A percentile compares a stretch with the other conserved stretches of the same genome.
phyloP scores from a whole-genome alignment of 2,888 invertebrate species.

The Lasioglossum vierecki region DNA sequence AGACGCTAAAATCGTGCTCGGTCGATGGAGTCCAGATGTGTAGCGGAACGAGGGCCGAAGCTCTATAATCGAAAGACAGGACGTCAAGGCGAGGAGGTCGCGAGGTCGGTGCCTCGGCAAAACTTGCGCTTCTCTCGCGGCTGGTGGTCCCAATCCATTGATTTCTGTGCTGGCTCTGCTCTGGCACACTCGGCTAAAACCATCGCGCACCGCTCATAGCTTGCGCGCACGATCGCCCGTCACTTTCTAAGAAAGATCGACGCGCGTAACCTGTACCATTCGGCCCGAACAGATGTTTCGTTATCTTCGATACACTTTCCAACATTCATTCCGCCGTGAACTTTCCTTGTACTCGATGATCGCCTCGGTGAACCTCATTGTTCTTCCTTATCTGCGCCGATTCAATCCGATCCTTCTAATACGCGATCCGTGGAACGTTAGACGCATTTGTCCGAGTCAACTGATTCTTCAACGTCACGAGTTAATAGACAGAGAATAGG shows the following conservation, averaged over 20 bases:
- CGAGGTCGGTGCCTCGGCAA: conserved; percentile 66
- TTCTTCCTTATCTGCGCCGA: neutral
- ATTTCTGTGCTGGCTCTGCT: conserved; percentile 48
- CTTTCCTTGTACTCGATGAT: conserved; percentile 1
- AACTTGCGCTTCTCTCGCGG: conserved; percentile 69
- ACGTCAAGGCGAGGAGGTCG: conserved; percentile 76
- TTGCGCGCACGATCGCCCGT: conserved; percentile 51
- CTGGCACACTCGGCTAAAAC: conserved; percentile 61
- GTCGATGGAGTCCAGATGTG: conserved; percentile 59
- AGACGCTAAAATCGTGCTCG: conserved; percentile 55
- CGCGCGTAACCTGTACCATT: conserved; percentile 49
- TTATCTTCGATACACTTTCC: conserved; percentile 60
- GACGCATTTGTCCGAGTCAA: neutral
- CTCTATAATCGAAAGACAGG: conserved; percentile 62
- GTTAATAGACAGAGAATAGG: neutral
- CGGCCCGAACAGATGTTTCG: conserved; percentile 53
- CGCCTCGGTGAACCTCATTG: neutral
- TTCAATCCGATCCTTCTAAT: neutral
- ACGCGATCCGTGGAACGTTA: neutral
- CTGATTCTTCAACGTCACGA: neutral
- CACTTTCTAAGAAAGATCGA: conserved; percentile 62
- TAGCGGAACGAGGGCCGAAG: conserved; percentile 63
- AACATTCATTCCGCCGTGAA: conserved; percentile 29
- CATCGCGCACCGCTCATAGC: conserved; percentile 50
- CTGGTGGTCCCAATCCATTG: conserved; percentile 74